A percentile compares a stretch with the other conserved stretches of the same genome.
Conservation (phyloP, 2,113 vertebrate genomes). For the Clinocottus analis region DNA sequence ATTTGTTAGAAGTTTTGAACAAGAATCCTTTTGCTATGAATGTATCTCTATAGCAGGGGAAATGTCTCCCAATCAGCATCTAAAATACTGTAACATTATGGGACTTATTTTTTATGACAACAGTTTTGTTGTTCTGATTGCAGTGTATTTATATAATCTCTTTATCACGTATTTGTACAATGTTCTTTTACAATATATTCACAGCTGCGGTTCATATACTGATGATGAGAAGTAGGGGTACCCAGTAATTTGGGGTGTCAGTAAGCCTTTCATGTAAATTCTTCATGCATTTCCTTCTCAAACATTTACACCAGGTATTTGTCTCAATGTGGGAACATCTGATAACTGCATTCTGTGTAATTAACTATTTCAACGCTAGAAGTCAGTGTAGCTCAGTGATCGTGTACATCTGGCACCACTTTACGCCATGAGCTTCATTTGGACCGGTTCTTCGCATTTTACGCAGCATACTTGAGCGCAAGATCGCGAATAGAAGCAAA, state of each 20-base stretch:
- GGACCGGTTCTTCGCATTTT: not conserved
- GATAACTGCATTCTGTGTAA: not conserved
- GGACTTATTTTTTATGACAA: not conserved
- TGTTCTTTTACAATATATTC: not conserved
- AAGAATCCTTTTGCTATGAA: fast-evolving
- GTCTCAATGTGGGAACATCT: not conserved
- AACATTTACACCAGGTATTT: not conserved
- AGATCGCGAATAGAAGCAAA: not conserved
- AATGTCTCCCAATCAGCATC: not conserved
- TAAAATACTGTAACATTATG: not conserved
- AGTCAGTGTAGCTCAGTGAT: conserved; percentile 64
- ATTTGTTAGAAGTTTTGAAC: not conserved
- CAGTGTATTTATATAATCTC: not conserved
- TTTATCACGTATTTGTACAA: not conserved
- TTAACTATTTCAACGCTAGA: conserved; percentile 19
- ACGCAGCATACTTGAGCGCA: not conserved
- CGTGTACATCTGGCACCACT: not conserved
- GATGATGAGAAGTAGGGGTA: too few species aligned
- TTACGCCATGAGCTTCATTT: conserved; percentile 43
- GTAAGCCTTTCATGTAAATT: not conserved
- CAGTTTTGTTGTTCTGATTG: not conserved
- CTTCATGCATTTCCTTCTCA: not conserved
- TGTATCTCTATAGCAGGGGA: not conserved
- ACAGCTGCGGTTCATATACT: too few species aligned
- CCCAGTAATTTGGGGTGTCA: not conserved